Conservation (phyloP, 2,888 invertebrate species). For the Fissipunctia ypsillon region DNA sequence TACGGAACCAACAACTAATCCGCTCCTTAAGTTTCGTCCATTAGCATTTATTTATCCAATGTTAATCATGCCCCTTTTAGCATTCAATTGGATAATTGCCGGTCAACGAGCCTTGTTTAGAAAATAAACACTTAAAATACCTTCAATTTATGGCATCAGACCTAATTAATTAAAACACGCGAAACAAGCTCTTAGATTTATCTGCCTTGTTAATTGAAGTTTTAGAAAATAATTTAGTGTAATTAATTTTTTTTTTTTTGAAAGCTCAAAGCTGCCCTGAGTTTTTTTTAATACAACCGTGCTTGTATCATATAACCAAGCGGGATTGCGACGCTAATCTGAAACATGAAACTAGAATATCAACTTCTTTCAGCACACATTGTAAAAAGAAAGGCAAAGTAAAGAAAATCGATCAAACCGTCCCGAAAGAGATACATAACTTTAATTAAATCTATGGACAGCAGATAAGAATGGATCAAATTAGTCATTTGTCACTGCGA, state of each 20-base stretch:
- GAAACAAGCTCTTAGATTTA: background rate
- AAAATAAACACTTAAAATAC: background rate
- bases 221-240: no score
- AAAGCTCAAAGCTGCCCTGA: no score
- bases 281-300: no score
- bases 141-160: background rate
- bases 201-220: background rate
- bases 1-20: no score
- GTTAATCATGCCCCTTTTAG: background rate
- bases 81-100: slow-evolving; percentile 18
- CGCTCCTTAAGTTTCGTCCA: background rate
- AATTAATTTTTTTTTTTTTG: no score
- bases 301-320: no score
- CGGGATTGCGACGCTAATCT: no score
- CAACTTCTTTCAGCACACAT: no score
- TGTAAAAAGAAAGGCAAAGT: background rate
- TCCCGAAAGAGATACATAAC: background rate
- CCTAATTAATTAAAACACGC: background rate
- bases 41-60: background rate
- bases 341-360: background rate
- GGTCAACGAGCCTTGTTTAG: background rate
- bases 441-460: slow-evolving; percentile 11
- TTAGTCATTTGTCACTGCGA: slow-evolving; percentile 35
- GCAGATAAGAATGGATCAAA: slow-evolving; percentile 23
- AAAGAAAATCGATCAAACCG: background rate